Base-by-base conservation (phyloP, 2,888 invertebrate genomes). In the Drepanosiphum platanoidis region DNA sequence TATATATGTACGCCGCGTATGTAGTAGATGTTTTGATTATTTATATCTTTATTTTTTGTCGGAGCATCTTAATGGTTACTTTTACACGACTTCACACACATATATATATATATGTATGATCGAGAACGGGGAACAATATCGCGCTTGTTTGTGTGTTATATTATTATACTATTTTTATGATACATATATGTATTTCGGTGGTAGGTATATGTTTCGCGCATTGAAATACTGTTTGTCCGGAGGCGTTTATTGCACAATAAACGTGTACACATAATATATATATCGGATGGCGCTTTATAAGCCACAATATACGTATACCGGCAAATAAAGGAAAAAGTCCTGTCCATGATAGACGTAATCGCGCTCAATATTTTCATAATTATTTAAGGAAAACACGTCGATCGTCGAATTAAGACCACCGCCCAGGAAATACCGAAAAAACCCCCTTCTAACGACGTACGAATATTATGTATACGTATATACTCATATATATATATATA, bases 401-500 rank as follows among this genome's bases (percentile, higher is more conserved):
- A 77, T 18, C 30, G 22, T 3, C 61, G 1, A 22, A 32, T 39
- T 64, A 42, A 78, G 64, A 32, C n/a, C n/a, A n/a, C n/a, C n/a
- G n/a, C n/a, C n/a, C n/a, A n/a, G n/a, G n/a, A n/a, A n/a, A n/a
- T n/a, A n/a, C n/a, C n/a, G n/a, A n/a, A n/a, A n/a, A n/a, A n/a
- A n/a, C n/a, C n/a, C n/a, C n/a, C n/a, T n/a, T n/a, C n/a, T n/a
- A n/a, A n/a, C n/a, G n/a, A n/a, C n/a, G n/a, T n/a, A n/a, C n/a
- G n/a, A n/a, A n/a, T n/a, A n/a, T n/a, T n/a, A n/a, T n/a, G n/a
- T n/a, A n/a, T n/a, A n/a, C n/a, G n/a, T n/a, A n/a, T n/a, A n/a
- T n/a, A n/a, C n/a, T n/a, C n/a, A 70, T 34, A 68, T 70, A 80
- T 68, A 52, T 27, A 52, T 68, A 27, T 34, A 83, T 3, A 11